Conservation (phyloP, 2,113 vertebrate genomes). For the Ochotona princeps region DNA sequence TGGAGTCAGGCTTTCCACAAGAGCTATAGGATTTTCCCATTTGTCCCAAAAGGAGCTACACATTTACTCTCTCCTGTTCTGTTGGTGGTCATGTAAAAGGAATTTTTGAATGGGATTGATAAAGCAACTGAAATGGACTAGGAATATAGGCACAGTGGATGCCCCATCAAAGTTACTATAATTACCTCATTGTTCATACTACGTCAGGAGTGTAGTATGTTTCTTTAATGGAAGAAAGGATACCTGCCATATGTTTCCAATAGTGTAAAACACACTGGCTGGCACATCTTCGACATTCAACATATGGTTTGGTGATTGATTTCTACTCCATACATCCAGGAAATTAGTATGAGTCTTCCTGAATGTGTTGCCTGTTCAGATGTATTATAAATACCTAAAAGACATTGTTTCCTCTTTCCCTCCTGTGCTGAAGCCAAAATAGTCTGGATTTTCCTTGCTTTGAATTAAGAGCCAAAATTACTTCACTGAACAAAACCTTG, state of each 20-base stretch:
- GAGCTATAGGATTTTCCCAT: accelerated
- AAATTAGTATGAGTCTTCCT: slow-evolving; percentile 50
- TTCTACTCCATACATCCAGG: slow-evolving; percentile 25
- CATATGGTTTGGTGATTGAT: slow-evolving; percentile 53
- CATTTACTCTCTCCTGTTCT: background rate
- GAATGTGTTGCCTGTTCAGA: slow-evolving; percentile 44
- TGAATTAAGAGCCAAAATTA: slow-evolving; percentile 68
- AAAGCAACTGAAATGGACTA: background rate
- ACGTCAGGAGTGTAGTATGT: background rate
- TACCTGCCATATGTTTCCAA: slow-evolving; percentile 62
- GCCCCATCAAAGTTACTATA: background rate
- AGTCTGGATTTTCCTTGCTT: slow-evolving; percentile 58
- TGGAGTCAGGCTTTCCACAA: background rate
- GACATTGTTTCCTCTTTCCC: slow-evolving; percentile 53
- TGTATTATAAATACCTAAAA: slow-evolving; percentile 24
- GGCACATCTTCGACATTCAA: slow-evolving; percentile 1
- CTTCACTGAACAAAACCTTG: slow-evolving; percentile 51
- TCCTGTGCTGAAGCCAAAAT: slow-evolving; percentile 57
- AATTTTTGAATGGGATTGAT: background rate
- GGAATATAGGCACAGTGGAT: background rate
- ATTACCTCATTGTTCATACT: background rate
- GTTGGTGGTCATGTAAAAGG: background rate
- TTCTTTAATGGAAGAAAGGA: slow-evolving; percentile 16
- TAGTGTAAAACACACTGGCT: background rate
- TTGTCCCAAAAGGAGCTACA: background rate